Conservation (phyloP, 2,113 vertebrate species). For the Nannobrachium achirus region DNA sequence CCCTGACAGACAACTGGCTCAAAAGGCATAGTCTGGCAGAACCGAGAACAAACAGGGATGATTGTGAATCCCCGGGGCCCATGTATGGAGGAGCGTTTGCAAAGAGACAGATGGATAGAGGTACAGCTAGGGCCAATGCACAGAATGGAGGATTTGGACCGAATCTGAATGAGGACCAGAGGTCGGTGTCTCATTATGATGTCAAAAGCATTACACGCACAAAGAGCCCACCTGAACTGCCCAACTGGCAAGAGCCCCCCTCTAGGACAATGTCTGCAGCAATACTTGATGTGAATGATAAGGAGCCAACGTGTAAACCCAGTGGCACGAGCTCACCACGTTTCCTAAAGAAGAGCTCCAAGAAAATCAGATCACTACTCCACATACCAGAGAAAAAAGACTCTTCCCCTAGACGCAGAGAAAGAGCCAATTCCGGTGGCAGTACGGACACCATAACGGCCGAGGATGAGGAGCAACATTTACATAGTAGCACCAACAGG, state of each 20-base stretch:
- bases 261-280: constrained; percentile 84
- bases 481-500: constrained; percentile 63
- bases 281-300: constrained; percentile 71
- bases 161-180: constrained; percentile 75
- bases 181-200: constrained; percentile 75
- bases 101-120: constrained; percentile 73
- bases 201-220: constrained; percentile 65
- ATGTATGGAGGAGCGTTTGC: constrained; percentile 83
- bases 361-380: constrained; percentile 88
- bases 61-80: constrained; percentile 75
- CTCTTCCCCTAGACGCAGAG: constrained; percentile 76
- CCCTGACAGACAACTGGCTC: constrained; percentile 76
- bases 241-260: constrained; percentile 64
- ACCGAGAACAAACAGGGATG: constrained; percentile 77
- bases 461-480: constrained; percentile 79
- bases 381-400: constrained; percentile 90
- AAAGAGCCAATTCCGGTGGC: constrained; percentile 79
- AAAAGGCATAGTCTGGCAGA: constrained; percentile 93
- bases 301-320: constrained; percentile 71
- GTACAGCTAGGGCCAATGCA: constrained; percentile 63
- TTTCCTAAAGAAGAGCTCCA: constrained; percentile 87
- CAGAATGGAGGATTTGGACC: constrained; percentile 57
- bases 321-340: constrained; percentile 79
- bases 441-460: constrained; percentile 88
- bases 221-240: constrained; percentile 15